Evolutionary conservation across 2,113 vertebrate species (phyloP).

Genomic region (Polyodon spathula): DNA sequence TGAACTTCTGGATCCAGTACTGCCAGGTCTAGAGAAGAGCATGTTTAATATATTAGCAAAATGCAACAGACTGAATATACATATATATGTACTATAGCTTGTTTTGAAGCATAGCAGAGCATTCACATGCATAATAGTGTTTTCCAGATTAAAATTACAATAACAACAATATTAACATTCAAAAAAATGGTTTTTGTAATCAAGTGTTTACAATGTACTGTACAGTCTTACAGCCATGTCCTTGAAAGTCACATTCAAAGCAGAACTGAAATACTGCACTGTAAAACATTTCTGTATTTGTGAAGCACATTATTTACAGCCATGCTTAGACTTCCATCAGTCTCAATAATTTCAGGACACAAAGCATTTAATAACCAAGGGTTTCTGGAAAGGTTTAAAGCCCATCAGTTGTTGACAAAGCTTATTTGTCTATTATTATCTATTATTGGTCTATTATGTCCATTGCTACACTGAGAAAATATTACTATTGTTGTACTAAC

Average conservation of each 20-base stretch:
- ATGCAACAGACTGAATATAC: too few species aligned
- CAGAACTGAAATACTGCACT: neutral
- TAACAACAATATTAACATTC: slow-evolving; percentile 20
- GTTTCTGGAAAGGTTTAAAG: slow-evolving; percentile 26
- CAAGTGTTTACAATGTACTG: neutral
- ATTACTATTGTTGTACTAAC: neutral
- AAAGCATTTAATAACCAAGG: slow-evolving; percentile 13
- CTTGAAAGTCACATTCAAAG: neutral
- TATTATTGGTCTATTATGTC: neutral
- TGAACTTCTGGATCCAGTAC: too few species aligned
- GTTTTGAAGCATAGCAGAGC: too few species aligned
- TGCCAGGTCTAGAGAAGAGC: too few species aligned
- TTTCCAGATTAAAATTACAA: too few species aligned
- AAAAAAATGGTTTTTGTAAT: neutral
- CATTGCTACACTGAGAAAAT: neutral
- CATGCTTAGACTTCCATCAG: slow-evolving; percentile 10
- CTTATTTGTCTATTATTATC: slow-evolving; percentile 6
- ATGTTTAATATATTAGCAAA: too few species aligned
- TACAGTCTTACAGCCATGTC: neutral
- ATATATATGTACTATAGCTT: too few species aligned
- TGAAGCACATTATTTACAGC: slow-evolving; percentile 17
- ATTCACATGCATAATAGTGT: too few species aligned
- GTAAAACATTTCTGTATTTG: slow-evolving; percentile 1
- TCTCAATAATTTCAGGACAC: slow-evolving; percentile 19
- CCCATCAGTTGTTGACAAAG: slow-evolving; percentile 29